Evolutionary conservation across 2,797 vertebrate species (phyloP).

Genomic region (Garrulus glandarius): DNA sequence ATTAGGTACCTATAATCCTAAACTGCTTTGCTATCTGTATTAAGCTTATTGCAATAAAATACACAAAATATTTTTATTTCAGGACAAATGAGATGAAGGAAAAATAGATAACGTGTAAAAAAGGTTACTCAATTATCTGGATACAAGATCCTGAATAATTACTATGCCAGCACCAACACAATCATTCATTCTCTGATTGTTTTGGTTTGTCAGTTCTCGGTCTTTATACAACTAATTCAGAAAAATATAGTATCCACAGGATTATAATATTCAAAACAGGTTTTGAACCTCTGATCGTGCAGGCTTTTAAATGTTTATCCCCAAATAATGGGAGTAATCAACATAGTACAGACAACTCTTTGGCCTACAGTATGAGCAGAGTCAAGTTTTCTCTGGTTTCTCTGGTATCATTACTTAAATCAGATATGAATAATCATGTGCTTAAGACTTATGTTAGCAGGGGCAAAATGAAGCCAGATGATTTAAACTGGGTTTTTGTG

Average conservation of each 20-base stretch:
- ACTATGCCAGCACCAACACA: neutral
- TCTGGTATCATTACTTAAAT: neutral
- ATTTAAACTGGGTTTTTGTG: neutral
- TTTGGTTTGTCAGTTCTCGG: neutral
- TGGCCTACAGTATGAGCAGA: neutral
- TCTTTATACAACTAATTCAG: neutral
- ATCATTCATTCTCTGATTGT: neutral
- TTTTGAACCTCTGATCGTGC: neutral
- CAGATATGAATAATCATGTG: neutral
- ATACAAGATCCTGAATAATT: neutral
- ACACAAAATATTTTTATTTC: neutral
- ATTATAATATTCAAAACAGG: neutral
- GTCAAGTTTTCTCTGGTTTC: neutral
- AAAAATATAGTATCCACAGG: neutral
- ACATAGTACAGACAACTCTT: neutral
- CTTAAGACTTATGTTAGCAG: neutral
- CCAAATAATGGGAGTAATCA: neutral
- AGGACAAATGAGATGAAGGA: neutral
- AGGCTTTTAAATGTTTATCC: neutral
- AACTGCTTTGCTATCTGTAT: neutral
- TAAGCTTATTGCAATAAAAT: neutral
- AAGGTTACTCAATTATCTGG: neutral
- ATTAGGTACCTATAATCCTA: neutral
- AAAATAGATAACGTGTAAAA: neutral
- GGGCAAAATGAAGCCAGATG: neutral